phyloP scores from a whole-genome alignment of 2,888 invertebrate genomes.

The Pantelozetes paolii region DNA sequence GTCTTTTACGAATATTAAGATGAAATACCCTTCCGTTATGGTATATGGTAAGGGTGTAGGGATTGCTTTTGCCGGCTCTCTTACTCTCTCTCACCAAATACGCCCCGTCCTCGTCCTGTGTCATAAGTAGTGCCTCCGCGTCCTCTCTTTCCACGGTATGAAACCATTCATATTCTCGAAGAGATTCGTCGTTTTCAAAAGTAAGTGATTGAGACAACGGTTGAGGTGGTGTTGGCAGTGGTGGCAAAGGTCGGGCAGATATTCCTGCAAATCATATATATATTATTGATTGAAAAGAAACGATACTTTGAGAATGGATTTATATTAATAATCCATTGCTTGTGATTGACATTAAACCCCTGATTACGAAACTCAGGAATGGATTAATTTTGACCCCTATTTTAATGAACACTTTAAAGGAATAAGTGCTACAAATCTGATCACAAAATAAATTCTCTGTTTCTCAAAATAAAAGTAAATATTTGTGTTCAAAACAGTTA shows the following conservation, averaged over 20 bases:
- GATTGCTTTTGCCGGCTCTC: constrained; percentile 48
- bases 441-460: too few species aligned
- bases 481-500: too few species aligned
- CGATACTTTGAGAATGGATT: too few species aligned
- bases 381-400: too few species aligned
- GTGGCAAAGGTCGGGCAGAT: constrained; percentile 34
- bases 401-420: too few species aligned
- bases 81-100: constrained; percentile 48
- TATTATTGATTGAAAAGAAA: too few species aligned
- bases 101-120: constrained; percentile 45
- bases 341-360: too few species aligned
- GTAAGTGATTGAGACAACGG: constrained; percentile 29
- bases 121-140: constrained; percentile 45
- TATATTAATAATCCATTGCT: too few species aligned
- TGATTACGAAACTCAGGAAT: too few species aligned
- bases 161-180: constrained; percentile 47
- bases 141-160: constrained; percentile 48
- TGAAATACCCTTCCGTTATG: constrained; percentile 48
- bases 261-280: too few species aligned
- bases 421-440: too few species aligned
- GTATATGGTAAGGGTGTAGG: constrained; percentile 48
- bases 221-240: constrained; percentile 1
- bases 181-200: constrained; percentile 11
- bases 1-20: constrained; percentile 48
- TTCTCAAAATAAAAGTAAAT: too few species aligned